phyloP scores from a whole-genome alignment of 2,888 invertebrate species.

The Leptopilina syphax region DNA sequence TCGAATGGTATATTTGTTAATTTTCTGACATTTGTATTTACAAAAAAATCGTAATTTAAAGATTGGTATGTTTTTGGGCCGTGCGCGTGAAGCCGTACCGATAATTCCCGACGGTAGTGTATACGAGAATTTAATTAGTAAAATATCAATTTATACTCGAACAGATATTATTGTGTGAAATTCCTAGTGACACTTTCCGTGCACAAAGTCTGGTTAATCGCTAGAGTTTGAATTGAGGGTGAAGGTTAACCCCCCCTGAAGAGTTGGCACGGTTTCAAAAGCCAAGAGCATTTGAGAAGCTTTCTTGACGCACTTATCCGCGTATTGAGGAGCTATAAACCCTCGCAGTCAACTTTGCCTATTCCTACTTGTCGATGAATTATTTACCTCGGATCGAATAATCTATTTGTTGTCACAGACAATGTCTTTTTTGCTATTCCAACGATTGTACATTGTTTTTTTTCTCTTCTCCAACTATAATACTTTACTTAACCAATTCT shows the following conservation, averaged over 20 bases:
- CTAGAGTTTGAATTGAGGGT: conserved; percentile 61
- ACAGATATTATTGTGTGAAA: background rate
- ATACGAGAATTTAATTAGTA: too few species aligned
- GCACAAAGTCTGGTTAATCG: conserved; percentile 12
- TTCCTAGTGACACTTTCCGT: background rate
- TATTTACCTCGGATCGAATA: conserved; percentile 42
- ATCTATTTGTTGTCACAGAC: conserved; percentile 30
- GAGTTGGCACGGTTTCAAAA: conserved; percentile 68
- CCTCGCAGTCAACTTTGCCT: conserved; percentile 35
- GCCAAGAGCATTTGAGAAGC: conserved; percentile 58
- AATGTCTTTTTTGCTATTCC: conserved; percentile 30
- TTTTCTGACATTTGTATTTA: too few species aligned
- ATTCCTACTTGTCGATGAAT: conserved; percentile 47
- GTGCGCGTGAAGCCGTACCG: too few species aligned
- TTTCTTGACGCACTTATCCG: conserved; percentile 62
- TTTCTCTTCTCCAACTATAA: background rate
- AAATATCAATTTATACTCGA: too few species aligned
- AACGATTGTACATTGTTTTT: background rate
- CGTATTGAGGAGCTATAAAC: conserved; percentile 59
- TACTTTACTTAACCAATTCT: background rate
- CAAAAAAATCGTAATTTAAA: too few species aligned
- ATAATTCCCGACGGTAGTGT: too few species aligned
- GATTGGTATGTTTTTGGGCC: too few species aligned
- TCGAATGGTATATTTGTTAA: too few species aligned
- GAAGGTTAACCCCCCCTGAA: conserved; percentile 67